Evolutionary conservation across 2,888 invertebrate species (phyloP).

Genomic region (Sarcophaga caerulescens): DNA sequence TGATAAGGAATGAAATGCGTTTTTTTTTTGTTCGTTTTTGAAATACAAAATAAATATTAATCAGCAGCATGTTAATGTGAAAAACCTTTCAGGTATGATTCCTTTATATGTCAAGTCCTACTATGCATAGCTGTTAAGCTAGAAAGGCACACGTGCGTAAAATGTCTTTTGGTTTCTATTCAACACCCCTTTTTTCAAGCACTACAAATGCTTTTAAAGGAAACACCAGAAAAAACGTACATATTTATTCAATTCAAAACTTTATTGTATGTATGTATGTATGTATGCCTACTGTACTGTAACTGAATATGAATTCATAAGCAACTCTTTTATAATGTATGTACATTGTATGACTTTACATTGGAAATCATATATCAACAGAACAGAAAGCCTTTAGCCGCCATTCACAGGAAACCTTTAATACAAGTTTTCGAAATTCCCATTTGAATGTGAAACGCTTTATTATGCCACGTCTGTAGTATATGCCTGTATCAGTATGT

Average conservation of each 20-base stretch:
- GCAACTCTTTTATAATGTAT: slow-evolving; percentile 3
- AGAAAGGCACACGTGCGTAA: slow-evolving; percentile 63
- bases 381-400: no score
- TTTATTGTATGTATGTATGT: background rate
- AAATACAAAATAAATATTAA: slow-evolving; percentile 7
- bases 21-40: no score
- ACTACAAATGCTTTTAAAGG: background rate
- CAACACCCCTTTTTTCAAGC: slow-evolving; percentile 51
- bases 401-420: slow-evolving; percentile 44
- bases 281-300: background rate
- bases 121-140: background rate
- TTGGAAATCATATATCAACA: no score
- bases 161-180: slow-evolving; percentile 51
- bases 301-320: slow-evolving; percentile 11
- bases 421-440: slow-evolving; percentile 34
- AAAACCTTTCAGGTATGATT: slow-evolving; percentile 50
- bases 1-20: slow-evolving; percentile 49
- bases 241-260: slow-evolving; percentile 47
- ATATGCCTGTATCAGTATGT: background rate
- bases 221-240: slow-evolving; percentile 15
- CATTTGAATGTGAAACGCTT: background rate
- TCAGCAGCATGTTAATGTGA: slow-evolving; percentile 8
- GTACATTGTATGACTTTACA: background rate
- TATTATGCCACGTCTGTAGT: background rate
- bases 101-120: slow-evolving; percentile 10